Conservation (phyloP, 2,888 invertebrate species). For the Drosophila helvetica region DNA sequence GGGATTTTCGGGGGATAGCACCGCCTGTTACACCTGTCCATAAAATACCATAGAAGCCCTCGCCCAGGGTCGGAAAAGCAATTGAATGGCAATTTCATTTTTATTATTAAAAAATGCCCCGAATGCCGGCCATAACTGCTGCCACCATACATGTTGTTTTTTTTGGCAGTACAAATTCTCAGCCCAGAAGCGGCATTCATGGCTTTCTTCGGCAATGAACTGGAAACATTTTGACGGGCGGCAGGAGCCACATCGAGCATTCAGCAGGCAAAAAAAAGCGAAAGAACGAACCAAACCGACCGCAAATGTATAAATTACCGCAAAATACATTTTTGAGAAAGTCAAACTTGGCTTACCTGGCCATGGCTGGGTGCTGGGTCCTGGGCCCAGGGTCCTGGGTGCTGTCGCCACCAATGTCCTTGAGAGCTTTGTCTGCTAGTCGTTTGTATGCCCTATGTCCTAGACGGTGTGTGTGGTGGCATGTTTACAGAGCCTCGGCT, state of each 20-base stretch:
- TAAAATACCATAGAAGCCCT: background rate
- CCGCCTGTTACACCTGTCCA: background rate
- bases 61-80: constrained; percentile 10
- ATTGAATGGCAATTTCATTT: constrained; percentile 36
- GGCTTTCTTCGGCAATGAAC: constrained; percentile 52
- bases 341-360: constrained; percentile 41
- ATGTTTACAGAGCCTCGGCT: constrained; percentile 58
- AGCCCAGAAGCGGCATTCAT: constrained; percentile 2
- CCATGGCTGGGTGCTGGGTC: constrained; percentile 26
- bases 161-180: no score
- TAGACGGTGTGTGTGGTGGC: constrained; percentile 28
- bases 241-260: background rate
- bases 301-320: constrained; percentile 32
- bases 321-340: constrained; percentile 31
- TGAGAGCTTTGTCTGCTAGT: constrained; percentile 33
- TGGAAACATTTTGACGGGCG: constrained; percentile 52
- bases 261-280: no score
- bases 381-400: background rate
- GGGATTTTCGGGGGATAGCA: background rate
- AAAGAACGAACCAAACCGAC: constrained; percentile 5
- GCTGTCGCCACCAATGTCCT: constrained; percentile 19
- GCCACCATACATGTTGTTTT: background rate
- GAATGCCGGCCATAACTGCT: constrained; percentile 6
- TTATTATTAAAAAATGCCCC: constrained; percentile 27
- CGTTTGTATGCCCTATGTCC: constrained; percentile 15